Evolutionary conservation across 2,113 vertebrate species (phyloP), one percentile per base, ranked within the genome.

Genomic region (Cricetomys ansorgei): DNA sequence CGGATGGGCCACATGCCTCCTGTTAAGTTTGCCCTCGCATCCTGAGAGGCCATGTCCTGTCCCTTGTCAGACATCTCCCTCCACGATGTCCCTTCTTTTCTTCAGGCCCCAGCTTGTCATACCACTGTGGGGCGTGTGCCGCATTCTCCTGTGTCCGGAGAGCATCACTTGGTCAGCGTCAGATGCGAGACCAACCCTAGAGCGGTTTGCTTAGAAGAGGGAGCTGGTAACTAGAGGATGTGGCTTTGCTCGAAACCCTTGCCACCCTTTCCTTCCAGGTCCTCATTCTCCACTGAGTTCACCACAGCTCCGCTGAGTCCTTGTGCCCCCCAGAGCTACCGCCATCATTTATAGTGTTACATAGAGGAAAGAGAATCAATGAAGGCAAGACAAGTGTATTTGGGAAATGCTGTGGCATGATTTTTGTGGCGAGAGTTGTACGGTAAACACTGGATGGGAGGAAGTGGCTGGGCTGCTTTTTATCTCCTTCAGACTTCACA

Each of bases 11-110:
- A 16, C 12, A 11, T 34, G 45, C 45, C 81, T 70, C 34, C 48
- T 55, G 37, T 25, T 9, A 88, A 25, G 15, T 40, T 21, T 88
- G n/a, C 2, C 48, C 15, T n/a, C 0, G 0, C 25, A 62, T 43
- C 11, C 69, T 3, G 57, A 70, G 69, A 64, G 48, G 48, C n/a
- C 27, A 69, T 17, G 37, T 84, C 31, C 29, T 10, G 6, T 27
- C 67, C n/a, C n/a, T n/a, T 29, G 43, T 40, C 25, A 55, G 16
- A 43, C 48, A 43, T 92, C 40, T 70, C n/a, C 65, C 67, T 65
- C 16, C 16, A 29, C 2, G 23, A 13, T 21, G 7, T 16, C 21
- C 7, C 19, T 23, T 59, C 25, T 62, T 25, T 53, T 12, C 48
- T 83, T 29, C 11, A 19, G 37, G 65, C 40, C 10, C 16, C 86